Percentiles rank a stretch among this genome's conserved stretches.
These are phyloP conservation scores for Hepsetus odoe DNA, from an alignment of 2,113 vertebrate species.

Conservation along the genomic window DNA sequence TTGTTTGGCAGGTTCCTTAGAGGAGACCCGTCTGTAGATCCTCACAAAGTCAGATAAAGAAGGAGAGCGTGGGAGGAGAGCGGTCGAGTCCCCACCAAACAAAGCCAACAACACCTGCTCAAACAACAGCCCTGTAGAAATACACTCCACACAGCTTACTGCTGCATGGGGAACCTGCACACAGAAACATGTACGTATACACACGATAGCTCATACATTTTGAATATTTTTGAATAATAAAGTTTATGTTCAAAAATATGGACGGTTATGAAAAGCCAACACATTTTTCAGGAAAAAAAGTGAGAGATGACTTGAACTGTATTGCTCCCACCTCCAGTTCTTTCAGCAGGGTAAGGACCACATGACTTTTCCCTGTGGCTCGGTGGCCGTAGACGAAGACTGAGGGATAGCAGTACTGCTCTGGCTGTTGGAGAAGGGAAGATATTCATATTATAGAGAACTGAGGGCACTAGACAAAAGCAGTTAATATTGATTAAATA, in stretches of 20 bases:
- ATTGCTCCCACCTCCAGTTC: conserved; percentile 84
- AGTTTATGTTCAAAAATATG: too few relatives aligned
- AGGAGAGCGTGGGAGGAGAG: conserved; percentile 75
- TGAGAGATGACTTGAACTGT: too few relatives aligned
- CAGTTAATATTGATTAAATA: too few relatives aligned
- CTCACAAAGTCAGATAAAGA: conserved; percentile 89
- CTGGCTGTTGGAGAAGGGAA: conserved; percentile 72
- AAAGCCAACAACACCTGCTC: conserved; percentile 85
- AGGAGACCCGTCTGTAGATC: conserved; percentile 80
- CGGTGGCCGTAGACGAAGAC: conserved; percentile 95
- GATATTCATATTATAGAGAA: too few relatives aligned
- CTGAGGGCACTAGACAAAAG: too few relatives aligned
- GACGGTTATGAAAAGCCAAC: too few relatives aligned
- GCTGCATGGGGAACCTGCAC: conserved; percentile 85
- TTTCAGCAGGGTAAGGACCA: conserved; percentile 83
- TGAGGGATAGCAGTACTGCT: conserved; percentile 89
- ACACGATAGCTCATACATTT: too few relatives aligned
- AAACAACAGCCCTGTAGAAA: conserved; percentile 83
- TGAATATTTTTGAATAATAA: too few relatives aligned
- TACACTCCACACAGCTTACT: conserved; percentile 87
- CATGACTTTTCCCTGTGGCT: conserved; percentile 92
- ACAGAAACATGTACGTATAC: too few relatives aligned
- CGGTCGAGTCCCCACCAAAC: conserved; percentile 67
- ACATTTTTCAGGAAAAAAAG: too few relatives aligned
- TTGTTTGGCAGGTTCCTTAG: conserved; percentile 70